Percentiles rank a stretch among this genome's conserved stretches.
Conservation (phyloP, 2,888 invertebrate species). For the Dugesia japonica region DNA sequence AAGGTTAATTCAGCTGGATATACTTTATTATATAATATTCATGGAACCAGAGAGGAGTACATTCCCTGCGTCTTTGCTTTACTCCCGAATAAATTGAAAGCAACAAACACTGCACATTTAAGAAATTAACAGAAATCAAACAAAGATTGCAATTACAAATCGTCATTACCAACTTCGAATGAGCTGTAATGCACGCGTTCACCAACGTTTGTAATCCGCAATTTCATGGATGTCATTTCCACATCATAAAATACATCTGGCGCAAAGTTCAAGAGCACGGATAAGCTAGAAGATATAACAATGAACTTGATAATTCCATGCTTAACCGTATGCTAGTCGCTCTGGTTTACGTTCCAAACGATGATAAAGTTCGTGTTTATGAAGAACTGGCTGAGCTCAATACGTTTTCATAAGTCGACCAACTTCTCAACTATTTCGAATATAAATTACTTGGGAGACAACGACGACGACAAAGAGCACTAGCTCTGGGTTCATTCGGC, state of each 20-base stretch:
- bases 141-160: background rate
- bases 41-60: background rate
- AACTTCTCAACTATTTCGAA: slow-evolving; percentile 15
- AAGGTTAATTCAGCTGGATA: background rate
- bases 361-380: no score
- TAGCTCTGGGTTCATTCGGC: background rate
- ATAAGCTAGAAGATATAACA: background rate
- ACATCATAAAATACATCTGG: background rate
- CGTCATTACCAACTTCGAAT: background rate
- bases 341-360: background rate
- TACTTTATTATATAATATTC: background rate
- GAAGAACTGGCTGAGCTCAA: background rate
- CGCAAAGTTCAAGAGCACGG: background rate
- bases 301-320: background rate
- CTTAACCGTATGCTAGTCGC: background rate
- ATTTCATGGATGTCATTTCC: background rate
- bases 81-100: slow-evolving; percentile 1
- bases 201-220: background rate
- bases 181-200: background rate
- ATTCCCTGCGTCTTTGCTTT: background rate
- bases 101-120: background rate
- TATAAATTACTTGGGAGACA: background rate
- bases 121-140: background rate
- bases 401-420: background rate
- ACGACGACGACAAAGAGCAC: background rate